phyloP scores from a whole-genome alignment of 2,113 vertebrate species.

The Festucalex cinctus region DNA sequence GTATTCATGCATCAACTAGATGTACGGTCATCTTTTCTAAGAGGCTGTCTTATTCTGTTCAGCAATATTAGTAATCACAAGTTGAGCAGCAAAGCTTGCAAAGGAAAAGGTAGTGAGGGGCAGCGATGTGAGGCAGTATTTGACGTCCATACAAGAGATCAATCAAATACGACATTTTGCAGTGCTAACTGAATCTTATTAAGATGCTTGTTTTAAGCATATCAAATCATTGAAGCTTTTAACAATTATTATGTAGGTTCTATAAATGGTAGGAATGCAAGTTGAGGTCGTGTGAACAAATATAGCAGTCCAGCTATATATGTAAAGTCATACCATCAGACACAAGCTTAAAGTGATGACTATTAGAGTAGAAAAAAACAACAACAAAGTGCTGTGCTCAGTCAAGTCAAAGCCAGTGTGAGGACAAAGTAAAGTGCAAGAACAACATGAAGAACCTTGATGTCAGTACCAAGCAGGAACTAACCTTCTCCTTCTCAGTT shows the following conservation, averaged over 20 bases:
- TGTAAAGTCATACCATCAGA: constrained; percentile 8
- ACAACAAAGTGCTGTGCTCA: background rate
- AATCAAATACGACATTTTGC: background rate
- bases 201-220: background rate
- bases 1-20: background rate
- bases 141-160: constrained; percentile 18
- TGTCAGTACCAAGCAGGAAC: constrained; percentile 45
- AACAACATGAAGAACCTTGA: constrained; percentile 23
- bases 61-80: background rate
- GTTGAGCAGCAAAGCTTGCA: constrained; percentile 36
- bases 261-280: background rate
- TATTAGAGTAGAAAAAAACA: background rate
- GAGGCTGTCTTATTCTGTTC: background rate
- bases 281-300: background rate
- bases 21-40: background rate
- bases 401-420: constrained; percentile 37
- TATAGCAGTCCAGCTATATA: constrained; percentile 7
- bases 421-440: constrained; percentile 25
- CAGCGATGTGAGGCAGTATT: constrained; percentile 23
- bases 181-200: background rate
- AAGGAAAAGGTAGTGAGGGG: constrained; percentile 32
- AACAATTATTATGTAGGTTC: background rate
- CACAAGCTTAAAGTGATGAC: background rate
- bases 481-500: constrained; percentile 73
- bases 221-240: background rate